Conservation (phyloP, 2,113 vertebrate species). For the Entomyzon cyanotis region DNA sequence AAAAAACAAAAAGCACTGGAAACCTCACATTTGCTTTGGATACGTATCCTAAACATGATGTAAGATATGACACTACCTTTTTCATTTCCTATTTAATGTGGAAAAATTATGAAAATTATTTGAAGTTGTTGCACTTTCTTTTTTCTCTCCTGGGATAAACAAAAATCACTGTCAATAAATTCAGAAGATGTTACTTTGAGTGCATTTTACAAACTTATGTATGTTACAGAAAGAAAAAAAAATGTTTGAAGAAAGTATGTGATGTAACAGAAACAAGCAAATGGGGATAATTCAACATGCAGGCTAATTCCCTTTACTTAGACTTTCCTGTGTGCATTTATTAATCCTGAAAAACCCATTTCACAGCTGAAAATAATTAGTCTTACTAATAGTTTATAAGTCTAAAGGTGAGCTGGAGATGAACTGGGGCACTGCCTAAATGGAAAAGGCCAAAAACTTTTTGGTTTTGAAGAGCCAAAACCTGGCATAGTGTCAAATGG, state of each 20-base stretch:
- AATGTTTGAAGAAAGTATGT: not conserved
- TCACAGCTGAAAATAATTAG: not conserved
- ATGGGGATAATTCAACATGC: not conserved
- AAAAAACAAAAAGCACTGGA: slow-evolving; percentile 44
- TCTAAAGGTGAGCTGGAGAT: not conserved
- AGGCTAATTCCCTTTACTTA: not conserved
- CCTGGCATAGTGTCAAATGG: not conserved
- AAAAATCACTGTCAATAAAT: not conserved
- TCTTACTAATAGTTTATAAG: not conserved
- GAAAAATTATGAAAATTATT: slow-evolving; percentile 2
- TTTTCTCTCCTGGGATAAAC: not conserved
- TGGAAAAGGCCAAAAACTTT: not conserved
- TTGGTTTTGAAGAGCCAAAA: not conserved
- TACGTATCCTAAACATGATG: not conserved
- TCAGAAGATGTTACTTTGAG: not conserved
- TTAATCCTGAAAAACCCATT: not conserved
- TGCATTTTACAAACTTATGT: not conserved
- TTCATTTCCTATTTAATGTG: not conserved
- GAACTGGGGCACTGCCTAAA: not conserved
- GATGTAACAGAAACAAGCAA: not conserved
- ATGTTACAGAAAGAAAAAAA: not conserved
- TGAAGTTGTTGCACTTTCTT: not conserved
- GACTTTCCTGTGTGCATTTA: not conserved
- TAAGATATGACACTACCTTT: not conserved
- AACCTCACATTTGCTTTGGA: slow-evolving; percentile 61